Conservation (phyloP, 2,797 vertebrate genomes). For the Apogon hyalosoma region DNA sequence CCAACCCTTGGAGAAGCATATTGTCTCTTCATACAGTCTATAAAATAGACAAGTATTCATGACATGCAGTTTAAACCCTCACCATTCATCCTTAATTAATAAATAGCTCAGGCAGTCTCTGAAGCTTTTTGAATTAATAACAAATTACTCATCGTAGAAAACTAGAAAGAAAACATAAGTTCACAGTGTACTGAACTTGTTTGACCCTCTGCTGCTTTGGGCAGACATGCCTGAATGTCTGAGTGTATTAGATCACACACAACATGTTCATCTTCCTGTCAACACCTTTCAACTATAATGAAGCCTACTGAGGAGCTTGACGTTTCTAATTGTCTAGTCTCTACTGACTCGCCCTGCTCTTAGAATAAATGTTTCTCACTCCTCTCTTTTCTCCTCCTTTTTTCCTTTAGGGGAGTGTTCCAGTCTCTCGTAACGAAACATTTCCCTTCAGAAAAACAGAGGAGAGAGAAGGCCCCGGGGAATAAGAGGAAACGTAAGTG, state of each 20-base stretch:
- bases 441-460: slow-evolving; percentile 96
- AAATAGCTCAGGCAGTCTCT: not conserved
- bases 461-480: slow-evolving; percentile 89
- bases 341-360: slow-evolving; percentile 11
- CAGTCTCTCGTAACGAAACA: slow-evolving; percentile 95
- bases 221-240: slow-evolving; percentile 55
- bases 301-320: slow-evolving; percentile 38
- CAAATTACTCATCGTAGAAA: slow-evolving; percentile 16
- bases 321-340: slow-evolving; percentile 11
- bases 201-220: slow-evolving; percentile 25
- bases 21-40: not conserved
- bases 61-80: not conserved
- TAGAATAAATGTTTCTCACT: slow-evolving; percentile 23
- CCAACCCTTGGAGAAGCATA: not conserved
- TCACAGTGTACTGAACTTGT: slow-evolving; percentile 21
- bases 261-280: slow-evolving; percentile 36
- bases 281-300: slow-evolving; percentile 36
- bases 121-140: slow-evolving; percentile 15
- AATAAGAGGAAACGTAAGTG: slow-evolving; percentile 95
- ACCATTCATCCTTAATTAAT: slow-evolving; percentile 7
- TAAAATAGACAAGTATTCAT: not conserved
- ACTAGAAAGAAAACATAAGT: slow-evolving; percentile 15
- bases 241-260: slow-evolving; percentile 20
- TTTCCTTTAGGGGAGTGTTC: slow-evolving; percentile 91
- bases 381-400: not conserved